Conservation (phyloP, 1,140 invertebrate genomes). For the Caerostris extrusa region DNA sequence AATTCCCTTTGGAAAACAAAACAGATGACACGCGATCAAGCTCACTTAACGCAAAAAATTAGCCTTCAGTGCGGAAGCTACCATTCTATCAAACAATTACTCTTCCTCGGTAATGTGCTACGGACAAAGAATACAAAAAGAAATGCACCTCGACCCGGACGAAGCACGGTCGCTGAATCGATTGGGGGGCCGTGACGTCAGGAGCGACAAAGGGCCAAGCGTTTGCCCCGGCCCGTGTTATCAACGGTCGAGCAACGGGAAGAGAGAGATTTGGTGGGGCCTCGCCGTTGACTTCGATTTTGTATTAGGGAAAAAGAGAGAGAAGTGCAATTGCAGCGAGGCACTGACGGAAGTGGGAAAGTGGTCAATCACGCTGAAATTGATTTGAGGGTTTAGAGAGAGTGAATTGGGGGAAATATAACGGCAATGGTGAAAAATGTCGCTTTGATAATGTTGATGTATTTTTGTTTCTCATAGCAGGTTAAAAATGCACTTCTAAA, state of each 20-base stretch:
- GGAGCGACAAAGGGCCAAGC: background rate
- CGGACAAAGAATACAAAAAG: no score
- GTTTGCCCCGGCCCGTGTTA: constrained; percentile 54
- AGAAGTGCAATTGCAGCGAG: background rate
- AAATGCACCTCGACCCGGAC: background rate
- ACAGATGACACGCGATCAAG: no score
- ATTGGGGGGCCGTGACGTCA: constrained; percentile 43
- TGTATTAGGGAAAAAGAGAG: constrained; percentile 11
- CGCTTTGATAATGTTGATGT: no score
- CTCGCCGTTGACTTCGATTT: constrained; percentile 60
- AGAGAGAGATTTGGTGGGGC: background rate
- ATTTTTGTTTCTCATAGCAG: no score
- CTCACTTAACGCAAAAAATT: background rate
- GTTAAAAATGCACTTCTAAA: no score
- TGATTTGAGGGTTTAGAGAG: no score
- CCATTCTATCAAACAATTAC: background rate
- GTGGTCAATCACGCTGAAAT: no score
- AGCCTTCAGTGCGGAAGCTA: background rate
- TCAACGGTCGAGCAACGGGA: constrained; percentile 8
- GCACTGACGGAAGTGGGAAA: no score
- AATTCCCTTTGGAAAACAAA: no score
- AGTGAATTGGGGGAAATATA: no score
- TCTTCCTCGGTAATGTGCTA: constrained; percentile 11
- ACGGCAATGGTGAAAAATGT: no score
- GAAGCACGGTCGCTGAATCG: background rate